phyloP scores from a whole-genome alignment of 2,797 vertebrate genomes.

The Esox lucius region DNA sequence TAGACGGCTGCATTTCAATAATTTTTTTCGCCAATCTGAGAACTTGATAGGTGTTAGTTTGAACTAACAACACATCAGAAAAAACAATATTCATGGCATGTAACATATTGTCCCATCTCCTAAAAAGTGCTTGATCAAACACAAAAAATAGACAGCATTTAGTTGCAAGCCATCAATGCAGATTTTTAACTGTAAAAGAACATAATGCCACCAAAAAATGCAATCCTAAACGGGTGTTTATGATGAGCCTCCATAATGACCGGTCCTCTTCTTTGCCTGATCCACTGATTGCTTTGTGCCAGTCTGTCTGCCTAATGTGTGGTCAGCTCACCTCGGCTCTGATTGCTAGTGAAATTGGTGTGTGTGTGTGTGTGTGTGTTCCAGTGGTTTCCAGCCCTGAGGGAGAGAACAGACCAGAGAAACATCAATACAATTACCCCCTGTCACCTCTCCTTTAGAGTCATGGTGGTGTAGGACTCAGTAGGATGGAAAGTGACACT shows the following conservation, averaged over 20 bases:
- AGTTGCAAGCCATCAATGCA: neutral
- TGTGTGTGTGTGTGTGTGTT: neutral
- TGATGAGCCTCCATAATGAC: neutral
- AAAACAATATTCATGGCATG: neutral
- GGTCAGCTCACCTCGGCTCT: neutral
- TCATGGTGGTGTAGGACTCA: neutral
- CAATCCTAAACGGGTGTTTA: neutral
- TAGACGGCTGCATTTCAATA: neutral
- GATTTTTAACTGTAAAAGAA: neutral
- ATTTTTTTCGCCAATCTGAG: neutral
- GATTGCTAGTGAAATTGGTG: constrained; percentile 2
- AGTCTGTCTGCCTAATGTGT: constrained; percentile 2
- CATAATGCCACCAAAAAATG: neutral
- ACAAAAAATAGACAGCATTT: neutral
- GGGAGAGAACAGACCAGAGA: neutral
- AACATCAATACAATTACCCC: neutral
- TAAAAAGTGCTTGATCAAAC: neutral
- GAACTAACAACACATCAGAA: neutral
- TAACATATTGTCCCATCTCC: neutral
- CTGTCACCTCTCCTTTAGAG: neutral
- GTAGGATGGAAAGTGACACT: neutral
- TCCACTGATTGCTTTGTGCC: neutral
- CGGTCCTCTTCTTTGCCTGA: neutral
- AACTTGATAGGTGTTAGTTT: neutral
- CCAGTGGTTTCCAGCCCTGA: neutral